phyloP scores from a whole-genome alignment of 2,888 invertebrate genomes.

The Aromia moschata region DNA sequence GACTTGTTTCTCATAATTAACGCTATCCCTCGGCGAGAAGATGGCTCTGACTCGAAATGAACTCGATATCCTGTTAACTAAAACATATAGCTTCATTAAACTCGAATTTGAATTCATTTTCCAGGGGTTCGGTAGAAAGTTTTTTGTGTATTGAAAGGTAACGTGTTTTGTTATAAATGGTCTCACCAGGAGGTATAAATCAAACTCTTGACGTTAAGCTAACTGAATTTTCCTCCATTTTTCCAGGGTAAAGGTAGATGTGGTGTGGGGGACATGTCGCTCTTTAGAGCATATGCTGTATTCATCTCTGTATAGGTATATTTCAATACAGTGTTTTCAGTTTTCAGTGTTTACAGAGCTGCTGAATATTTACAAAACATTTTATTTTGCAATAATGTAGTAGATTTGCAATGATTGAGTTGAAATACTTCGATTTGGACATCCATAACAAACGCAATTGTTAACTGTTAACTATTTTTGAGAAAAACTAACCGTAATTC shows the following conservation, averaged over 20 bases:
- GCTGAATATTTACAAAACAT: too few species aligned
- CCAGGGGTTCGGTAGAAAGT: constrained; percentile 47
- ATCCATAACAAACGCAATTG: too few species aligned
- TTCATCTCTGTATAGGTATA: too few species aligned
- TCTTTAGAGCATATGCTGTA: too few species aligned
- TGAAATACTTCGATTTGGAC: too few species aligned
- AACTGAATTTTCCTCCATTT: constrained; percentile 10
- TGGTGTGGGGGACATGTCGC: too few species aligned
- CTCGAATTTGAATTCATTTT: constrained; percentile 59
- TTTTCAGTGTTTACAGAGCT: too few species aligned
- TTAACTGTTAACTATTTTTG: too few species aligned
- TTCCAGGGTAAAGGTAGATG: neutral
- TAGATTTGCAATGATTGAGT: too few species aligned
- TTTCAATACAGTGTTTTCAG: too few species aligned
- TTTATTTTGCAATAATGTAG: too few species aligned
- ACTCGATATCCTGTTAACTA: constrained; percentile 46
- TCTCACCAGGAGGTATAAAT: constrained; percentile 48
- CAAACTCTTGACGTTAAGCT: constrained; percentile 37
- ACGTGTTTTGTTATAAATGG: constrained; percentile 50
- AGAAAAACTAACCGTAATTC: too few species aligned
- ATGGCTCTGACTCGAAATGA: constrained; percentile 45
- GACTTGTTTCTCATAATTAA: constrained; percentile 75
- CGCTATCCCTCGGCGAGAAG: constrained; percentile 64
- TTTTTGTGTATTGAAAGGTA: constrained; percentile 47
- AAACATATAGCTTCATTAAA: constrained; percentile 57